A percentile compares a stretch with the other conserved stretches of the same genome.
These are phyloP conservation scores for Tridacna crocea DNA, from an alignment of 2,888 invertebrate genomes.

Conservation along the genomic window DNA sequence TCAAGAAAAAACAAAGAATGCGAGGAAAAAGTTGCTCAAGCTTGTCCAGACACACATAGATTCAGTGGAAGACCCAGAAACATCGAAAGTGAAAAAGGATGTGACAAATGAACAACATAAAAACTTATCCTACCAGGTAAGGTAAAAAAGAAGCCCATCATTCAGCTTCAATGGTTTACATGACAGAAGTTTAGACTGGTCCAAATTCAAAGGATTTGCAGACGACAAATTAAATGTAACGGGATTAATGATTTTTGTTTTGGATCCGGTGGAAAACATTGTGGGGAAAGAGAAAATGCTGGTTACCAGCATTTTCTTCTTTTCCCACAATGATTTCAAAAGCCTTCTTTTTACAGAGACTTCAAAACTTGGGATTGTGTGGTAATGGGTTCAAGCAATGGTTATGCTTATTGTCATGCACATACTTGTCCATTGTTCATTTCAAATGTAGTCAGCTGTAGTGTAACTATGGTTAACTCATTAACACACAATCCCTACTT, in stretches of 20 bases:
- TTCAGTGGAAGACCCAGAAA: constrained; percentile 29
- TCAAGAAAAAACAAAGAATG: constrained; percentile 76
- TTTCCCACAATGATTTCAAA: not conserved
- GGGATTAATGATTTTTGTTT: no score
- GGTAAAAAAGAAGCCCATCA: not conserved
- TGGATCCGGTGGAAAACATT: constrained; percentile 1
- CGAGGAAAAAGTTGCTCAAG: constrained; percentile 68
- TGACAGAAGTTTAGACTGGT: no score
- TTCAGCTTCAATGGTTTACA: not conserved
- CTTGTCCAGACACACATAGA: constrained; percentile 62
- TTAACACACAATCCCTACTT: no score
- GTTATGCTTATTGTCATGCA: no score
- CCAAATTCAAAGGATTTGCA: no score
- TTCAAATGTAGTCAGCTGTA: no score
- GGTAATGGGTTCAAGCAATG: no score
- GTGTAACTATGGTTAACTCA: no score
- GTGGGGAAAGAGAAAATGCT: not conserved
- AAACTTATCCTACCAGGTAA: constrained; percentile 74
- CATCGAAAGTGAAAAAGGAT: constrained; percentile 55
- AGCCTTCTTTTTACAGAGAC: no score
- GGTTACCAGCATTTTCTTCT: not conserved
- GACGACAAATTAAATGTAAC: no score
- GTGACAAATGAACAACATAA: constrained; percentile 64
- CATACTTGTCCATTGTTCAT: no score
- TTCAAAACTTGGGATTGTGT: no score